These are phyloP conservation scores for Macaria notata DNA, from an alignment of 2,888 invertebrate species.

Conservation along the genomic window DNA sequence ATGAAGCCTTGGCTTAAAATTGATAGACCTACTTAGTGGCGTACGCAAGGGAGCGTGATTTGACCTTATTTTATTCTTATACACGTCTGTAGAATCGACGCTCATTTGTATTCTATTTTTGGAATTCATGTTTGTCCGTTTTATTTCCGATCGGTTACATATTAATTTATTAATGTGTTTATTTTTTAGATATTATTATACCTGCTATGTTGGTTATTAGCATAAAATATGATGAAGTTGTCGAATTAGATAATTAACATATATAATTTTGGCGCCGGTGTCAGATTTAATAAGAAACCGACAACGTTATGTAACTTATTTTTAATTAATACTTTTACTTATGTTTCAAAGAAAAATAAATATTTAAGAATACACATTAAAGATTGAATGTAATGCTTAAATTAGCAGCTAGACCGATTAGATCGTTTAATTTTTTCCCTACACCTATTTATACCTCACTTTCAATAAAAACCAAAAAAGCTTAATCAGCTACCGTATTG, in stretches of 20 bases:
- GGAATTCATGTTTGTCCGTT: slow-evolving; percentile 3
- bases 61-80: slow-evolving; percentile 19
- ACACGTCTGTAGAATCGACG: slow-evolving; percentile 14
- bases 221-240: background rate
- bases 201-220: background rate
- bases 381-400: too few species aligned
- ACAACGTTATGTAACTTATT: too few species aligned
- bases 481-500: slow-evolving; percentile 1
- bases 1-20: slow-evolving; percentile 23
- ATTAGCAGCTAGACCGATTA: too few species aligned
- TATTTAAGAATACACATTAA: too few species aligned
- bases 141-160: slow-evolving; percentile 4
- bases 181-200: background rate
- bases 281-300: too few species aligned
- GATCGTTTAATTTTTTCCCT: too few species aligned
- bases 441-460: too few species aligned
- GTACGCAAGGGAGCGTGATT: slow-evolving; percentile 6
- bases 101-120: slow-evolving; percentile 2
- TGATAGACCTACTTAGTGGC: slow-evolving; percentile 20
- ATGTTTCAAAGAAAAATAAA: too few species aligned
- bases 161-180: background rate
- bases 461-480: too few species aligned
- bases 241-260: too few species aligned
- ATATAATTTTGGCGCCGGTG: too few species aligned
- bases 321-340: too few species aligned